Base-by-base conservation (phyloP, 2,797 vertebrate species). In the Gambelia wislizenii region DNA sequence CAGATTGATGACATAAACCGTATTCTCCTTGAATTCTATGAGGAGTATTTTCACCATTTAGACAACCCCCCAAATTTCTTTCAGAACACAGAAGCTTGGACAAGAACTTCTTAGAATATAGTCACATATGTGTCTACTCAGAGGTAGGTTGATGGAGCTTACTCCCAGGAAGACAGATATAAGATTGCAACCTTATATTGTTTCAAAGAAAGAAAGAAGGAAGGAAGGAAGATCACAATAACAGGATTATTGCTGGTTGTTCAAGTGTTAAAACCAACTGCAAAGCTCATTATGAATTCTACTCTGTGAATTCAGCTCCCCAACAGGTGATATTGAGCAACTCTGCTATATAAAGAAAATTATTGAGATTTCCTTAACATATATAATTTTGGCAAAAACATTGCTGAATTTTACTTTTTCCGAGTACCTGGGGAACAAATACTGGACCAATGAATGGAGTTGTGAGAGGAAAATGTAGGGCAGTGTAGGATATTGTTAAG, bases 11-110 rank as follows among this genome's bases (percentile, higher is more conserved):
- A n/a, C n/a, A n/a, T n/a, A n/a, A n/a, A n/a, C n/a, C n/a, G n/a
- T n/a, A n/a, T n/a, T n/a, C n/a, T n/a, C n/a, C n/a, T n/a, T n/a
- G n/a, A n/a, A n/a, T n/a, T n/a, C n/a, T n/a, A n/a, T n/a, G n/a
- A n/a, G n/a, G n/a, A n/a, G n/a, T n/a, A n/a, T n/a, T n/a, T n/a
- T n/a, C n/a, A n/a, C n/a, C n/a, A n/a, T n/a, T n/a, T n/a, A n/a
- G n/a, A n/a, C n/a, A n/a, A n/a, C n/a, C n/a, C n/a, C n/a, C n/a
- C n/a, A n/a, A n/a, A n/a, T n/a, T n/a, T n/a, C n/a, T n/a, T 27
- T 91, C 87, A 86, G 85, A 92, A 84, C 61, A 87, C 54, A 7
- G 78, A 89, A 54, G 49, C 42, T 85, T 33, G 0, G 25, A 47
- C 42, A 80, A 18, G 49, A 61, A 25, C 4, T 85, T 30, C 33